Evolutionary conservation across 2,797 vertebrate species (phyloP).

Genomic region (Muscicapa striata): DNA sequence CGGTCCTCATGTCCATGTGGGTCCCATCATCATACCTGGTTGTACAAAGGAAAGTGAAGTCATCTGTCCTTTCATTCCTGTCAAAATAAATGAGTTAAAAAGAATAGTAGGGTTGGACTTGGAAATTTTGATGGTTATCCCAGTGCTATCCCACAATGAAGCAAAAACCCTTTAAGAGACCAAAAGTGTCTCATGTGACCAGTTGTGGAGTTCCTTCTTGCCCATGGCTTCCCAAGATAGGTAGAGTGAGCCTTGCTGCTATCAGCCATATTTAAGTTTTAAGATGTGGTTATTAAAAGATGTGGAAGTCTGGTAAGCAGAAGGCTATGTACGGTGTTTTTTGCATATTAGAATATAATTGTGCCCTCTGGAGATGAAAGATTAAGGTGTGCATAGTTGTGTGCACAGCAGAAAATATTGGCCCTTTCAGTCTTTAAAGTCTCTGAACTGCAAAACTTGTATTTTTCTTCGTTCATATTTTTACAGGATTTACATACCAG

Average conservation of each 20-base stretch:
- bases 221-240: not conserved
- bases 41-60: not conserved
- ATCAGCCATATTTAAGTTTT: not conserved
- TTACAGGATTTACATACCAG: not conserved
- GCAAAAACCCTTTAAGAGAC: not conserved
- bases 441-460: not conserved
- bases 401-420: not conserved
- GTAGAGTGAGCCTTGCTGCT: not conserved
- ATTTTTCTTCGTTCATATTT: not conserved
- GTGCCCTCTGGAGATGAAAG: not conserved
- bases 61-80: not conserved
- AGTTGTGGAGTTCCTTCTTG: not conserved
- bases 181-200: not conserved
- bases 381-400: not conserved
- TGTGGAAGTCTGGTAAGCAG: not conserved
- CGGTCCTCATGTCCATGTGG: not conserved
- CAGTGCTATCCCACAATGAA: not conserved
- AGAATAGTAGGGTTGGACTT: not conserved
- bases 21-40: no score
- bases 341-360: not conserved
- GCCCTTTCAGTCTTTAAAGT: not conserved
- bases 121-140: not conserved
- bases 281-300: not conserved
- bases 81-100: not conserved
- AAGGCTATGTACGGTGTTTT: not conserved